Evolutionary conservation across 2,113 vertebrate species (phyloP).

Genomic region (Butorides virescens): DNA sequence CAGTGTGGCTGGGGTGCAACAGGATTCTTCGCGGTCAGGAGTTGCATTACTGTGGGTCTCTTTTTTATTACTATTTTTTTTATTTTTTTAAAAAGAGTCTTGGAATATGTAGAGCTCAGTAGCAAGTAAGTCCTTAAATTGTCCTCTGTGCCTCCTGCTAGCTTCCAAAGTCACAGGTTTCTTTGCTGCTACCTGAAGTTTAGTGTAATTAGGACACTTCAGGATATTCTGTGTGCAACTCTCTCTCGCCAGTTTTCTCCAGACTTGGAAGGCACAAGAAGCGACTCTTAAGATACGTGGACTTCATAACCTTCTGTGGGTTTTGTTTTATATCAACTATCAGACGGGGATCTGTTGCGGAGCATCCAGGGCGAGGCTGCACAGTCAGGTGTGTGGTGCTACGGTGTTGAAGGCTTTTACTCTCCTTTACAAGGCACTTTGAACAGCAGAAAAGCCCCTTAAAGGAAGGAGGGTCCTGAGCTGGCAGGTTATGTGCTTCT

Average conservation of each 20-base stretch:
- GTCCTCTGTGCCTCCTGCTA: neutral
- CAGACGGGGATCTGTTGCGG: neutral
- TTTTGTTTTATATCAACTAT: neutral
- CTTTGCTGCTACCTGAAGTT: neutral
- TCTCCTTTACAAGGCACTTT: neutral
- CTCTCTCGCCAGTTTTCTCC: neutral
- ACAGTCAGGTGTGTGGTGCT: too few species aligned
- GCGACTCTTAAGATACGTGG: neutral
- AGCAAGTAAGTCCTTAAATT: neutral
- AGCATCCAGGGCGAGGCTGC: neutral
- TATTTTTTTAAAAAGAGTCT: neutral
- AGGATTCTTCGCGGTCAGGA: neutral
- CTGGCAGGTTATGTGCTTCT: neutral
- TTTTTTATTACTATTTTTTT: too few species aligned
- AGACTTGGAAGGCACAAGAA: neutral
- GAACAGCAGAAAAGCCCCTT: neutral
- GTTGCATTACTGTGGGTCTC: neutral
- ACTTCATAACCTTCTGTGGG: neutral
- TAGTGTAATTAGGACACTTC: neutral
- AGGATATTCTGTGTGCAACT: neutral
- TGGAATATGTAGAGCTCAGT: rapidly evolving
- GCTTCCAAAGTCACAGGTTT: neutral
- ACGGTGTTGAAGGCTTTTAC: neutral
- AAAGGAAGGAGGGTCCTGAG: neutral
- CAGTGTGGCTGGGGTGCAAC: rapidly evolving